Evolutionary conservation across 2,888 invertebrate species (phyloP).

Genomic region (Ectemnius continuus): DNA sequence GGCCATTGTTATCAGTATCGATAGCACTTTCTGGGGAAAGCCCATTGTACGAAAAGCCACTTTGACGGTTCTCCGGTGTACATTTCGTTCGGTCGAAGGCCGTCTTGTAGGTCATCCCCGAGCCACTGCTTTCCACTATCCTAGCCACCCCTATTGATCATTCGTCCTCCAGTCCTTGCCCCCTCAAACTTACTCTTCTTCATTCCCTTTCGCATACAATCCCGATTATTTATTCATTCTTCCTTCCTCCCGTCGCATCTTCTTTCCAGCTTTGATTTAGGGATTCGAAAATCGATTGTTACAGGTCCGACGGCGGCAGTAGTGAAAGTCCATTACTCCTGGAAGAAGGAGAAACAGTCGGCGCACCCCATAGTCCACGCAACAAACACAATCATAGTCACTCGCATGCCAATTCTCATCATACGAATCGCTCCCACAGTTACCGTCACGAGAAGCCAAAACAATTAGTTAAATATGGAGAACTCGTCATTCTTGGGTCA

Average conservation of each 20-base stretch:
- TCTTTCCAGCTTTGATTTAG: neutral
- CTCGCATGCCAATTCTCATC: constrained; percentile 69
- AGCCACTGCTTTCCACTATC: neutral
- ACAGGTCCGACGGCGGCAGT: constrained; percentile 77
- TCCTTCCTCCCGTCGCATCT: too few relatives aligned
- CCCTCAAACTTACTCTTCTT: neutral
- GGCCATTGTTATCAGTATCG: constrained; percentile 6
- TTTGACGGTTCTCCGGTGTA: constrained; percentile 5
- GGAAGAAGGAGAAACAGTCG: constrained; percentile 76
- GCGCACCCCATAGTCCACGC: constrained; percentile 75
- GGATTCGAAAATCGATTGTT: constrained; percentile 17
- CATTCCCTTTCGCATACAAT: too few relatives aligned
- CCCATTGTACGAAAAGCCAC: constrained; percentile 7
- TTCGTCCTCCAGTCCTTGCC: neutral
- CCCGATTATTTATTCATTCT: too few relatives aligned
- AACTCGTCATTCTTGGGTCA: constrained; percentile 96
- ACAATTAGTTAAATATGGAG: constrained; percentile 91
- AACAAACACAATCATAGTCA: constrained; percentile 74
- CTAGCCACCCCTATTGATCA: constrained; percentile 6
- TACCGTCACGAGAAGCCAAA: constrained; percentile 90
- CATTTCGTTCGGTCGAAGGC: constrained; percentile 6
- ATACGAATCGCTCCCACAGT: constrained; percentile 67
- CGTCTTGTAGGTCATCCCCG: constrained; percentile 8
- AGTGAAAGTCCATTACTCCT: constrained; percentile 76
- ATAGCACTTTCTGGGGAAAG: constrained; percentile 7